Percentiles rank a stretch among this genome's conserved stretches.
Conservation (phyloP, 2,113 vertebrate genomes). For the Saiga tatarica region DNA sequence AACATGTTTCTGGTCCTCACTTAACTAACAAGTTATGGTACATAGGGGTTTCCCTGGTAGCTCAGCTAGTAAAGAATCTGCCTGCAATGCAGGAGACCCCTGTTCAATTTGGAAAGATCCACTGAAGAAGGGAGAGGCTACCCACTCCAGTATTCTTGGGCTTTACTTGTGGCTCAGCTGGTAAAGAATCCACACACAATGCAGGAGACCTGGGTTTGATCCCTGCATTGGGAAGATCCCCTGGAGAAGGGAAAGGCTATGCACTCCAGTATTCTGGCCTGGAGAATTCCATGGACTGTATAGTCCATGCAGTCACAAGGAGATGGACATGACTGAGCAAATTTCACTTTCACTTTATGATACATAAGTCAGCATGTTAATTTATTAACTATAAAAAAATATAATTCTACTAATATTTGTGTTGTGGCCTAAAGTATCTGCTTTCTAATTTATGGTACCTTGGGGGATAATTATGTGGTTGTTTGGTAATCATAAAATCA, state of each 20-base stretch:
- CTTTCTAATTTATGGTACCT: neutral
- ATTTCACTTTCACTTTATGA: neutral
- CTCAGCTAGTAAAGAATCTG: neutral
- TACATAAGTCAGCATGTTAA: neutral
- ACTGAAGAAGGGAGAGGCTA: neutral
- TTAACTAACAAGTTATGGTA: neutral
- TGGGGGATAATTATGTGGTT: neutral
- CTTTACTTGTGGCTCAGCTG: neutral
- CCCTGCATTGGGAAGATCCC: neutral
- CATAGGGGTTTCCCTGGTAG: neutral
- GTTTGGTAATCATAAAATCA: neutral
- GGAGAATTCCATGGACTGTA: neutral
- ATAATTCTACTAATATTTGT: neutral
- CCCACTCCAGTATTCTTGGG: neutral
- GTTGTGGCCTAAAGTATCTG: neutral
- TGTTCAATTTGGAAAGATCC: accelerated
- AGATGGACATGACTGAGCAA: neutral
- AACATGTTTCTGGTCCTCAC: neutral
- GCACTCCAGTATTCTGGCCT: neutral
- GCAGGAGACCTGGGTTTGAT: neutral
- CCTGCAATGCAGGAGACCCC: neutral
- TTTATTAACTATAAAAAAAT: neutral
- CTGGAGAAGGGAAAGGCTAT: neutral
- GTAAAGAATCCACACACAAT: neutral
- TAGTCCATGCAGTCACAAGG: neutral